These are phyloP conservation scores for Physocephala rufipes DNA, from an alignment of 2,888 invertebrate species.

Conservation along the genomic window DNA sequence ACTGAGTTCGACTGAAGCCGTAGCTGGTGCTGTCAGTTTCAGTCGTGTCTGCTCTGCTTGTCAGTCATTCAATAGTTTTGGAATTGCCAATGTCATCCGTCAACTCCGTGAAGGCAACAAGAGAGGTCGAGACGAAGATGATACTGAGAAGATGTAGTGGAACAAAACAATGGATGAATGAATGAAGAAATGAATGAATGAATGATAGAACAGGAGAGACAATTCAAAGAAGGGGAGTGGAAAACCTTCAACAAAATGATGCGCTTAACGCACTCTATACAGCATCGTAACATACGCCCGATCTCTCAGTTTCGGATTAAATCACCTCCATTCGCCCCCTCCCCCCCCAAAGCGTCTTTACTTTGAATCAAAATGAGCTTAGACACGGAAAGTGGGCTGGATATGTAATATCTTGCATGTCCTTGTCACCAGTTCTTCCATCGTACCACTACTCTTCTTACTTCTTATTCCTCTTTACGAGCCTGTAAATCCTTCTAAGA, in stretches of 20 bases:
- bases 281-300: conserved; percentile 8
- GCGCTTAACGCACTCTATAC: conserved; percentile 15
- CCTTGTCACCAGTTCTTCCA: conserved; percentile 35
- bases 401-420: conserved; percentile 48
- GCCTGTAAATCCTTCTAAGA: conserved; percentile 44
- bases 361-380: background rate
- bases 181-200: conserved; percentile 31
- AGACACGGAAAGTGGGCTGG: conserved; percentile 28
- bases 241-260: conserved; percentile 17
- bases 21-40: conserved; percentile 56
- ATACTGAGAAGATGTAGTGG: conserved; percentile 15
- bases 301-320: too few species aligned
- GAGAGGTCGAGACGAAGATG: conserved; percentile 29
- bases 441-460: background rate
- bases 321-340: background rate
- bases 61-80: conserved; percentile 63
- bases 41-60: conserved; percentile 62
- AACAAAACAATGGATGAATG: conserved; percentile 30
- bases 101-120: conserved; percentile 45
- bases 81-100: conserved; percentile 63
- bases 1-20: conserved; percentile 31
- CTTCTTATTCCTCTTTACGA: conserved; percentile 6
- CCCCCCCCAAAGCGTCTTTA: background rate
- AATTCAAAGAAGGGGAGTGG: background rate
- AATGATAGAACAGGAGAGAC: conserved; percentile 26